Conservation (phyloP, 2,113 vertebrate genomes). For the Pimephales promelas region DNA sequence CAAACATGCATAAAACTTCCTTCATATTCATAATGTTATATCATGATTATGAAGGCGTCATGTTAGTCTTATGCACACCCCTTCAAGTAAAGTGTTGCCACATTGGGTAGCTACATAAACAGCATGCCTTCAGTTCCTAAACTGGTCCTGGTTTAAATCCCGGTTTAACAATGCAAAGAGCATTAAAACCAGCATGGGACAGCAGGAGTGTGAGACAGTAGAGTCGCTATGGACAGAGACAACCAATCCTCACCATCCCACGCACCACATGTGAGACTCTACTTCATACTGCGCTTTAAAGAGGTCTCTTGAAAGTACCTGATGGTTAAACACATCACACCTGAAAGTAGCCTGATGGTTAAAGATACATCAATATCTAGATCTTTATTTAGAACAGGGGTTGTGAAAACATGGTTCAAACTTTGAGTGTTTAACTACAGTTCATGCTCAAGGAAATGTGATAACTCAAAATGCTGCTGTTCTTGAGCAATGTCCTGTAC, state of each 20-base stretch:
- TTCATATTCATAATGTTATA: too few species aligned
- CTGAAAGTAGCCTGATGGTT: background rate
- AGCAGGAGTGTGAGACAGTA: constrained; percentile 11
- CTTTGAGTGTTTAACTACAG: background rate
- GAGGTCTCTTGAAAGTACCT: background rate
- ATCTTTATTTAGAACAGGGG: background rate
- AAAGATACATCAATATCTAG: too few species aligned
- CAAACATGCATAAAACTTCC: too few species aligned
- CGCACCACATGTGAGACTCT: constrained; percentile 41
- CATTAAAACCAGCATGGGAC: constrained; percentile 26
- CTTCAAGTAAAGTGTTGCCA: too few species aligned
- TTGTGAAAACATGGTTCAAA: background rate
- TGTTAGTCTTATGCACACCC: too few species aligned
- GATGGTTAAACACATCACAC: background rate
- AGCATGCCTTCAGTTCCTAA: background rate
- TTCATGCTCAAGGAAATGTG: too few species aligned
- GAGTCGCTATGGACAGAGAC: constrained; percentile 11
- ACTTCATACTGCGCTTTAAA: constrained; percentile 19
- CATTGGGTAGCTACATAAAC: background rate
- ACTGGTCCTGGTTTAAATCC: background rate
- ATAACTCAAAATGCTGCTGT: too few species aligned
- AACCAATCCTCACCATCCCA: constrained; percentile 25
- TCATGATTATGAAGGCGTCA: too few species aligned
- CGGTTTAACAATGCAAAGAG: background rate
- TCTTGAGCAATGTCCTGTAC: too few species aligned